Evolutionary conservation across 2,888 invertebrate genomes (phyloP).

Genomic region (Thereva nobilitata): DNA sequence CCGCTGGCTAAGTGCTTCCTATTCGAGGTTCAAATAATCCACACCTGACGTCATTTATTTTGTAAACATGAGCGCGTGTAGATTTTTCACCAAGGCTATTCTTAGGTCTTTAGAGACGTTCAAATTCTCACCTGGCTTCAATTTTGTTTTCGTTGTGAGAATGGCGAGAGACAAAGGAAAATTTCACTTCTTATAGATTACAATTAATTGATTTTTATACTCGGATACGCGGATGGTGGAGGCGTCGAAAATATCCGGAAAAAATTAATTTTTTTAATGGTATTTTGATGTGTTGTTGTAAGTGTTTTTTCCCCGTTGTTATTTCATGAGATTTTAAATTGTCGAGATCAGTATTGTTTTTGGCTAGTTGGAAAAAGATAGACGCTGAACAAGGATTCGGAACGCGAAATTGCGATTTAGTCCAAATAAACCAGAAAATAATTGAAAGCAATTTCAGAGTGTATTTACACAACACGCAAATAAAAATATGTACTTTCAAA

Average conservation of each 20-base stretch:
- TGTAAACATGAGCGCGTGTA: constrained; percentile 21
- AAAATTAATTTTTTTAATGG: no score
- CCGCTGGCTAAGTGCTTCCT: neutral
- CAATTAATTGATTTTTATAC: no score
- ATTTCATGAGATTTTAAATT: no score
- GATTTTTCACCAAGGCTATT: neutral
- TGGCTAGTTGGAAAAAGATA: no score
- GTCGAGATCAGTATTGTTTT: no score
- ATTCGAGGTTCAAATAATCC: neutral
- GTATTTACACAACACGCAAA: neutral
- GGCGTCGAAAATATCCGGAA: no score
- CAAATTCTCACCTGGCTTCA: constrained; percentile 14
- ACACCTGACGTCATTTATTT: constrained; percentile 24
- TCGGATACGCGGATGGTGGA: no score
- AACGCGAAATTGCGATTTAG: constrained; percentile 6
- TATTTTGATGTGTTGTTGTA: no score
- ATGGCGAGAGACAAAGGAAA: neutral
- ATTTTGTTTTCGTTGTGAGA: neutral
- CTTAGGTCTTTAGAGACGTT: constrained; percentile 18
- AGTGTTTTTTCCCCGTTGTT: no score
- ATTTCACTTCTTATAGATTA: no score
- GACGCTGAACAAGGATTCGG: neutral
- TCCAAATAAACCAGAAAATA: constrained; percentile 9
- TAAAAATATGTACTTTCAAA: no score
- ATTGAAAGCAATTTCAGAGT: constrained; percentile 14